Evolutionary conservation across 2,113 vertebrate genomes (phyloP).

Genomic region (Rhinopithecus roxellana): DNA sequence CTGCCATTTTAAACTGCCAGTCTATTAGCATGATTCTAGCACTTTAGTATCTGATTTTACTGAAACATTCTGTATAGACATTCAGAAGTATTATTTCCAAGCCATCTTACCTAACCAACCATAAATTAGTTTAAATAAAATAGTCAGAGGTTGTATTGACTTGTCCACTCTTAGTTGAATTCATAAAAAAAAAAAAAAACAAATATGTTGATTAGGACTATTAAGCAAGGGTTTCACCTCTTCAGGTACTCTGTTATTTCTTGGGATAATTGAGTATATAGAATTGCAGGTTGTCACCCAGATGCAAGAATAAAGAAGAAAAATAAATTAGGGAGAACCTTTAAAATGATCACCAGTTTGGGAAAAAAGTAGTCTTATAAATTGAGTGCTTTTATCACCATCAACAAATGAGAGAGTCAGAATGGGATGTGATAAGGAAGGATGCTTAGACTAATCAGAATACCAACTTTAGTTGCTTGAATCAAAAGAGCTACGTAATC

Average conservation of each 20-base stretch:
- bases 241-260: neutral
- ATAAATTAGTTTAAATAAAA: neutral
- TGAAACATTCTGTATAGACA: conserved; percentile 6
- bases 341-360: neutral
- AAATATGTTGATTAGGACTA: neutral
- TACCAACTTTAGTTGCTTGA: neutral
- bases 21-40: neutral
- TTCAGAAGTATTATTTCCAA: neutral
- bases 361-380: neutral
- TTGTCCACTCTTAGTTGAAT: neutral
- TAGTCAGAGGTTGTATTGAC: neutral
- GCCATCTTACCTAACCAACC: neutral
- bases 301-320: neutral
- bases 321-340: neutral
- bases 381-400: neutral
- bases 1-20: neutral
- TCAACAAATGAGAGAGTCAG: neutral
- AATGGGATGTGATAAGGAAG: neutral
- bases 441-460: neutral
- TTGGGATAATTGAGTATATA: neutral
- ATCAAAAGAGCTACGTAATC: neutral
- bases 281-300: neutral
- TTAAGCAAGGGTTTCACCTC: neutral
- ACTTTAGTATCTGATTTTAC: neutral
- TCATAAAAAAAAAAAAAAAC: neutral